Evolutionary conservation across 1,140 invertebrate genomes (phyloP).

Genomic region (Drosophila kurseongensis): DNA sequence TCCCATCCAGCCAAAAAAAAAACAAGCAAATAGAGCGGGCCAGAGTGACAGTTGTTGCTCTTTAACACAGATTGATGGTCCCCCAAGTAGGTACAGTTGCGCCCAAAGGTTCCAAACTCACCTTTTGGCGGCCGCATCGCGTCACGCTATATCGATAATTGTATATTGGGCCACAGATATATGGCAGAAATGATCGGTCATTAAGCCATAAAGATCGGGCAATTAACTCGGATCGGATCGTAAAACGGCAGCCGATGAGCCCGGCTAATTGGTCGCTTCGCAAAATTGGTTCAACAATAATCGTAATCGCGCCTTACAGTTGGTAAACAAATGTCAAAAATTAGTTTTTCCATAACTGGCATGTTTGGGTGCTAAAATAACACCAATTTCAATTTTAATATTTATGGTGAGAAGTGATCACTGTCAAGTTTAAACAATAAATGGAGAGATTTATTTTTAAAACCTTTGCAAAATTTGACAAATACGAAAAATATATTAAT

Average conservation of each 20-base stretch:
- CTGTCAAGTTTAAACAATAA: too few relatives aligned
- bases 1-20: slow-evolving; percentile 20
- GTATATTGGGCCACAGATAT: slow-evolving; percentile 28
- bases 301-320: slow-evolving; percentile 12
- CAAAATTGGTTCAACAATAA: slow-evolving; percentile 26
- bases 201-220: slow-evolving; percentile 40
- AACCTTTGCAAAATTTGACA: too few relatives aligned
- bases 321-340: not conserved
- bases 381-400: not conserved
- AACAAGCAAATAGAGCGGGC: slow-evolving; percentile 20
- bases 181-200: slow-evolving; percentile 43
- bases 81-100: slow-evolving; percentile 19
- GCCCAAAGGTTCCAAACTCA: slow-evolving; percentile 1
- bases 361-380: not conserved
- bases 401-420: too few relatives aligned
- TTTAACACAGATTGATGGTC: slow-evolving; percentile 34
- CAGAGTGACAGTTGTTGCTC: slow-evolving; percentile 35
- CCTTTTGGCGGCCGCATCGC: slow-evolving; percentile 15
- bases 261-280: slow-evolving; percentile 18
- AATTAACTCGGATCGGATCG: slow-evolving; percentile 29
- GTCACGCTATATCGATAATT: slow-evolving; percentile 28
- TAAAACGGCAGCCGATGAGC: slow-evolving; percentile 36
- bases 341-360: not conserved
- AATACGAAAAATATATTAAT: too few relatives aligned
- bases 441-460: too few relatives aligned